These are phyloP conservation scores for Streblospio benedicti DNA, from an alignment of 1,140 invertebrate genomes.

Conservation along the genomic window DNA sequence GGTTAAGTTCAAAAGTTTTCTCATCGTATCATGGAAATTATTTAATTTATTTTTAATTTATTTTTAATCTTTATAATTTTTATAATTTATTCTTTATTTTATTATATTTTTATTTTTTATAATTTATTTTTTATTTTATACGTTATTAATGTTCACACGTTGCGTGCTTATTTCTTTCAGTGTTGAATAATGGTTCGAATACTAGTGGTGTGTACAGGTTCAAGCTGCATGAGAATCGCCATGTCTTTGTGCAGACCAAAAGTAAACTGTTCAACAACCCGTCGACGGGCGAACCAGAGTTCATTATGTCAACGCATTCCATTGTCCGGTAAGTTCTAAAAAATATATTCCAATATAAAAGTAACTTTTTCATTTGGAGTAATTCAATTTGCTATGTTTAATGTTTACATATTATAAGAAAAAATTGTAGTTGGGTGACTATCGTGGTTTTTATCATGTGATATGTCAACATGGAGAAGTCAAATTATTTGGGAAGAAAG, in stretches of 20 bases:
- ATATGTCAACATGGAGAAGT: too few species aligned
- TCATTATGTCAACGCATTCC: slow-evolving; percentile 84
- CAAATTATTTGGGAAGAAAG: too few species aligned
- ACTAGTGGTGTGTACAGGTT: slow-evolving; percentile 70
- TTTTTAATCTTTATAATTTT: neutral
- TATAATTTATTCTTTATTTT: neutral
- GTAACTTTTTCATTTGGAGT: too few species aligned
- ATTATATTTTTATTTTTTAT: neutral
- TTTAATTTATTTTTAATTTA: too few species aligned
- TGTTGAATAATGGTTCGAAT: slow-evolving; percentile 53
- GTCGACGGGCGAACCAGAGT: slow-evolving; percentile 61
- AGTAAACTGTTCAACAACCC: slow-evolving; percentile 71
- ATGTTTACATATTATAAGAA: too few species aligned
- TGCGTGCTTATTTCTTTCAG: slow-evolving; percentile 20
- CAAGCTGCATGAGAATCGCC: slow-evolving; percentile 64
- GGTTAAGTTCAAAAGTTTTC: slow-evolving; percentile 17
- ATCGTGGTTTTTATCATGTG: too few species aligned
- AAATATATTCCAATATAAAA: neutral
- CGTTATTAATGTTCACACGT: slow-evolving; percentile 2
- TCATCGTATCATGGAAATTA: too few species aligned
- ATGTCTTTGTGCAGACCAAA: slow-evolving; percentile 76
- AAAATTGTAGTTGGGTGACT: too few species aligned
- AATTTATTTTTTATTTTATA: slow-evolving; percentile 4
- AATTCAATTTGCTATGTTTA: too few species aligned
- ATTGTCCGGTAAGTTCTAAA: slow-evolving; percentile 57